Base-by-base conservation (phyloP, 2,113 vertebrate species). In the Dasypus novemcinctus region DNA sequence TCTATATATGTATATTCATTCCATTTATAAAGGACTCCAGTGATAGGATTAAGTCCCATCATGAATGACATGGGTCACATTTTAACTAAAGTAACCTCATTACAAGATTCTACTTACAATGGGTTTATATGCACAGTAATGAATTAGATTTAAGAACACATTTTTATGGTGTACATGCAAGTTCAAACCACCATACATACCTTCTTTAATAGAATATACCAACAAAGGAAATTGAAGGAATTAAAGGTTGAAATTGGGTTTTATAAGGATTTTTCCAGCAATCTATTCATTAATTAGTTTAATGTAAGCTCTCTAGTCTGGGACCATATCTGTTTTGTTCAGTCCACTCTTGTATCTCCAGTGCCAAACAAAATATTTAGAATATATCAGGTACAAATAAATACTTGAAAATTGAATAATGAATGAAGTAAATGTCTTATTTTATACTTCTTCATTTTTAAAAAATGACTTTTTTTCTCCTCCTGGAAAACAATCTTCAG, bases 381-480 rank as follows among this genome's bases (percentile, higher is more conserved):
- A 11, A 59, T 63, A 78, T 31, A 93, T 29, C 79, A 85, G 36
- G 10, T 12, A 63, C 41, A 11, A 54, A 41, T 46, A 88, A 64
- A 79, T 71, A 93, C 31, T 78, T 69, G 43, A n/a, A 91, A 74
- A 69, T 1, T 87, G 17, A 86, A 76, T 49, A 87, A 76, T 63
- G 20, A 86, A 61, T 74, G n/a, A 90, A n/a, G 3, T 64, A 82
- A 74, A 66, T 74, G 63, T 85, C 17, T 94, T 78, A 81, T 43
- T 69, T 75, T 61, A 87, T 49, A 87, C 11, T 38, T 87, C 71
- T 59, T 93, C 4, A 80, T 49, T 46, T 46, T 49, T 84, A 84
- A 94, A 94, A 94, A 95, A 79, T 54, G 6, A 52, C 52, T 41
- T 74, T 84, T 84, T 61, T 82, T 54, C 23, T 83, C 87, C 29